Percentiles rank a stretch among this genome's conserved stretches.
Evolutionary conservation across 2,888 invertebrate species (phyloP).

Genomic region (Diaprepes abbreviatus): DNA sequence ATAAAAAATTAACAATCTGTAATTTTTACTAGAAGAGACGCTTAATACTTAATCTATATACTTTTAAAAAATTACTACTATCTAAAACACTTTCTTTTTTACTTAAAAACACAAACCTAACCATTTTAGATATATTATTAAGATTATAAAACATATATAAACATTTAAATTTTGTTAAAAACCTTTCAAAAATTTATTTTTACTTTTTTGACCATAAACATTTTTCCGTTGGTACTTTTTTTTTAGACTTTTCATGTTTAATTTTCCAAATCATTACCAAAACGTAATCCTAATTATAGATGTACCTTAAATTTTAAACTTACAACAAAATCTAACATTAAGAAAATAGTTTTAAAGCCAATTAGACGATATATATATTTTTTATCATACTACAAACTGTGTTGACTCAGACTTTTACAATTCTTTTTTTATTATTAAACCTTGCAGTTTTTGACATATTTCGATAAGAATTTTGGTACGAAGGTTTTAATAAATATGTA

Average conservation of each 20-base stretch:
- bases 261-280: constrained; percentile 1
- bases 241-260: not conserved
- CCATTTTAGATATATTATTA: not conserved
- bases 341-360: constrained; percentile 20
- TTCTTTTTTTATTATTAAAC: not conserved
- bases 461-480: too few species aligned
- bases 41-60: constrained; percentile 1
- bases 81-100: not conserved
- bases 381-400: constrained; percentile 1
- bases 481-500: too few species aligned
- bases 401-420: not conserved
- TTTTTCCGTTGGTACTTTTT: too few species aligned
- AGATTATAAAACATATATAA: not conserved
- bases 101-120: constrained; percentile 1
- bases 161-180: not conserved
- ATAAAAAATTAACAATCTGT: not conserved
- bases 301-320: constrained; percentile 1
- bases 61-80: not conserved
- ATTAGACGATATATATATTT: constrained; percentile 14
- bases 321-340: constrained; percentile 17
- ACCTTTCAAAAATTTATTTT: not conserved
- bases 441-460: too few species aligned
- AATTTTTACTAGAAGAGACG: not conserved
- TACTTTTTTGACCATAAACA: constrained; percentile 1
- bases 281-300: not conserved